Conservation (phyloP, 2,888 invertebrate genomes). For the Chymomyza caudatula region DNA sequence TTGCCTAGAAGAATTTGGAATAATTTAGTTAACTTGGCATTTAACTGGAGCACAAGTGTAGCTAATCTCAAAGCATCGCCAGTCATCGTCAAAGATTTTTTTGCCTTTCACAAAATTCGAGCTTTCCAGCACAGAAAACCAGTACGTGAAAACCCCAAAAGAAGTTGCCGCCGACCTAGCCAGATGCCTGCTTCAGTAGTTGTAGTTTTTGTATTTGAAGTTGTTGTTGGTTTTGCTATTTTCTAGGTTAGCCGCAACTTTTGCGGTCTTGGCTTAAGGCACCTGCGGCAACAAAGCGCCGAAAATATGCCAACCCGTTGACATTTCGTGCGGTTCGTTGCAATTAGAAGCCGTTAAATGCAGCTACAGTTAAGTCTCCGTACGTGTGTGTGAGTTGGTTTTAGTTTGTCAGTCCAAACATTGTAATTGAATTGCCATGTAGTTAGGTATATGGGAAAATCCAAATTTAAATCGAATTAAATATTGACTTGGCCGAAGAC, state of each 20-base stretch:
- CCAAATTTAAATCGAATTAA: no score
- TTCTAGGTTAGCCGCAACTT: not conserved
- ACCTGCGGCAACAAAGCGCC: constrained; percentile 22
- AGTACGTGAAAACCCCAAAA: not conserved
- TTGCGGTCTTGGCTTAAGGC: not conserved
- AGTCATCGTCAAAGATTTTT: constrained; percentile 18
- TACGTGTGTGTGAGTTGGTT: not conserved
- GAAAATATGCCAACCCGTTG: constrained; percentile 57
- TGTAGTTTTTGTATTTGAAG: not conserved
- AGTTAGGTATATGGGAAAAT: no score
- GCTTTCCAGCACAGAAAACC: constrained; percentile 5
- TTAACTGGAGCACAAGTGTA: constrained; percentile 49
- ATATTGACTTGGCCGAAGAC: no score
- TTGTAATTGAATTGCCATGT: no score
- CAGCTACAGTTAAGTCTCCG: constrained; percentile 9
- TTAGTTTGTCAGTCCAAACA: not conserved
- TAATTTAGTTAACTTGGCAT: constrained; percentile 43
- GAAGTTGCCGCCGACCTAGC: not conserved
- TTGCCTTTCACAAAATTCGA: constrained; percentile 7
- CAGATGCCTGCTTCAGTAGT: not conserved
- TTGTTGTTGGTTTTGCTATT: not conserved
- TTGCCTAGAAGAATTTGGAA: not conserved
- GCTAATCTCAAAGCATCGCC: constrained; percentile 12
- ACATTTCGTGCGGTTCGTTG: constrained; percentile 61
- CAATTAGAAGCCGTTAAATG: constrained; percentile 61